Evolutionary conservation across 2,888 invertebrate species (phyloP).

Genomic region (Sussaba pulchella): DNA sequence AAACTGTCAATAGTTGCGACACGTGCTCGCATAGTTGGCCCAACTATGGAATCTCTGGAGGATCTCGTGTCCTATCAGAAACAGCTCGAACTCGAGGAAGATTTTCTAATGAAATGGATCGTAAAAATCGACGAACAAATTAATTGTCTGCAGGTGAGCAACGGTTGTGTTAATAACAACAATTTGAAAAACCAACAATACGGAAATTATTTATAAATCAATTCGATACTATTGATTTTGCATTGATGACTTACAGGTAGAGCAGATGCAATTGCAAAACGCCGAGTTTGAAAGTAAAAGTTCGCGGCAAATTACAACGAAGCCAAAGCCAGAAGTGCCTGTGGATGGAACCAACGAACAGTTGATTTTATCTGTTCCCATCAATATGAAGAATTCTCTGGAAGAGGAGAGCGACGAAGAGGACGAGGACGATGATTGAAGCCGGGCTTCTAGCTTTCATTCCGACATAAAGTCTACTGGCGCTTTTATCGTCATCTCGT

Average conservation of each 20-base stretch:
- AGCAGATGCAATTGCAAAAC: slow-evolving; percentile 78
- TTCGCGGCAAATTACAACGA: slow-evolving; percentile 7
- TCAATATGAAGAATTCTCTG: slow-evolving; percentile 64
- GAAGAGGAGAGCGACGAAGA: slow-evolving; percentile 73
- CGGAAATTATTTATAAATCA: background rate
- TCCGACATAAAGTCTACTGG: no score
- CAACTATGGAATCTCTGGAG: slow-evolving; percentile 66
- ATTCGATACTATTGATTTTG: slow-evolving; percentile 9
- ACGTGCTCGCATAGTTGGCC: no score
- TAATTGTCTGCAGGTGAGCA: slow-evolving; percentile 76
- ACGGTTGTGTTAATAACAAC: background rate
- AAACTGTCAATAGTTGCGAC: no score
- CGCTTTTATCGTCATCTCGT: background rate
- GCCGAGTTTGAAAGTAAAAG: slow-evolving; percentile 59
- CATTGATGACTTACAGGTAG: slow-evolving; percentile 73
- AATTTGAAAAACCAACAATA: no score
- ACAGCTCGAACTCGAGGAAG: slow-evolving; percentile 76
- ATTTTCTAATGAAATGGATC: slow-evolving; percentile 74
- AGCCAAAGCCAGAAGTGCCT: background rate
- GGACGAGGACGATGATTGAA: slow-evolving; percentile 67
- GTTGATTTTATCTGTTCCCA: slow-evolving; percentile 71
- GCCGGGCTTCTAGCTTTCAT: background rate
- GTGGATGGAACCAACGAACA: slow-evolving; percentile 54
- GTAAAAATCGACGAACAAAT: slow-evolving; percentile 78
- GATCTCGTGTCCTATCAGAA: slow-evolving; percentile 73